Conservation (phyloP, 2,888 invertebrate species). For the Odontocolon sp. region DNA sequence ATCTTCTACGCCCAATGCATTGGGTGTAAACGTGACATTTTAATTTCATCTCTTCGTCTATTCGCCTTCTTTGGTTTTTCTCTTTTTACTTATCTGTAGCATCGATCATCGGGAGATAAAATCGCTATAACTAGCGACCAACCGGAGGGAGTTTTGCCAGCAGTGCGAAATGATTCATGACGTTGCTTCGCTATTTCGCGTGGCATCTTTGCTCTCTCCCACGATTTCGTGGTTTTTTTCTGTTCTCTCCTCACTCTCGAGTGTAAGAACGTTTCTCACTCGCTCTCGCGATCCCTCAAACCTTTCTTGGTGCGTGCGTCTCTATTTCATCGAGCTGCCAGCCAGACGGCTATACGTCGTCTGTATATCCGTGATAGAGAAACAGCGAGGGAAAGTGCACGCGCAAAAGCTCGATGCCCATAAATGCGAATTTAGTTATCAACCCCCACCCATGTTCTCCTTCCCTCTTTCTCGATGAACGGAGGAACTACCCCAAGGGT, state of each 20-base stretch:
- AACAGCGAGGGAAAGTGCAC: conserved; percentile 4
- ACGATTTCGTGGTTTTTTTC: conserved; percentile 47
- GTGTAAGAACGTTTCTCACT: not conserved
- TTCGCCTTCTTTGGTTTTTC: not conserved
- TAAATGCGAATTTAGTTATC: conserved; percentile 77
- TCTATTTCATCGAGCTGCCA: conserved; percentile 24
- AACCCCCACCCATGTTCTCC: conserved; percentile 49
- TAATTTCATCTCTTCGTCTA: not conserved
- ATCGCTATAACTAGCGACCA: conserved; percentile 11
- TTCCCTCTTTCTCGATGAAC: not conserved
- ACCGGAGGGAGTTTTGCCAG: conserved; percentile 7
- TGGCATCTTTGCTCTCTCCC: conserved; percentile 19
- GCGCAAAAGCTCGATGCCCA: conserved; percentile 62
- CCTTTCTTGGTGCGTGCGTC: no score
- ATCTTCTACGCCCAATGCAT: not conserved
- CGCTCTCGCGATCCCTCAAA: not conserved
- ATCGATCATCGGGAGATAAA: conserved; percentile 46
- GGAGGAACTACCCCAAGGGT: conserved; percentile 67
- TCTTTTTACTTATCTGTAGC: conserved; percentile 23
- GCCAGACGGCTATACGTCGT: not conserved
- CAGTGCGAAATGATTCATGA: conserved; percentile 43
- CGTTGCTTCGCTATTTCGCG: not conserved
- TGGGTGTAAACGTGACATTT: conserved; percentile 29
- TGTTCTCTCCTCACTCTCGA: not conserved
- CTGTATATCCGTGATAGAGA: not conserved